Evolutionary conservation across 1,140 invertebrate species (phyloP).

Genomic region (Eubasilissa regina): DNA sequence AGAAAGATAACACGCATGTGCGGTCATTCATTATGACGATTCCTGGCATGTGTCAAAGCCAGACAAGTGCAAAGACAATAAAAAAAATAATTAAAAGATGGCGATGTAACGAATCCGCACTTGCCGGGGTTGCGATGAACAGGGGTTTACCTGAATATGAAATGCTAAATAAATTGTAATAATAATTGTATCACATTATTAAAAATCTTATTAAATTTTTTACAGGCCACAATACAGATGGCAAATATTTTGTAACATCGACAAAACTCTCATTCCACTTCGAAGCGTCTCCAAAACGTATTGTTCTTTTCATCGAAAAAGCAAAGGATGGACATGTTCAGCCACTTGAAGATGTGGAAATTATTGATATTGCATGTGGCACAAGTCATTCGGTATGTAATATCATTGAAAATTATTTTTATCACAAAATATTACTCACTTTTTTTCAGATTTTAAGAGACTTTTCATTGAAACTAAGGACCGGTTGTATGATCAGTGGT

Average conservation of each 20-base stretch:
- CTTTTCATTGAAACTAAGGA: too few relatives aligned
- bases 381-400: constrained; percentile 87
- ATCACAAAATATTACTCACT: not conserved
- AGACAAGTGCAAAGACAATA: too few relatives aligned
- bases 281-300: constrained; percentile 87
- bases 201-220: constrained; percentile 34
- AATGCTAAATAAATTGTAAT: not conserved
- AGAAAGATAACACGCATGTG: too few relatives aligned
- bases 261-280: constrained; percentile 91
- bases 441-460: too few relatives aligned
- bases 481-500: too few relatives aligned
- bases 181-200: constrained; percentile 12
- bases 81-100: too few relatives aligned
- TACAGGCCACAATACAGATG: constrained; percentile 92
- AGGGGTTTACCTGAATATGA: too few relatives aligned
- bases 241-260: constrained; percentile 92
- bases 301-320: constrained; percentile 91
- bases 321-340: constrained; percentile 88
- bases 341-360: constrained; percentile 88
- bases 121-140: too few relatives aligned
- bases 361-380: constrained; percentile 92
- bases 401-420: not conserved
- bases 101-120: too few relatives aligned
- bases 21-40: too few relatives aligned
- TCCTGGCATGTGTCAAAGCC: too few relatives aligned